phyloP scores from a whole-genome alignment of 1,140 invertebrate species.

The Caerostris extrusa region DNA sequence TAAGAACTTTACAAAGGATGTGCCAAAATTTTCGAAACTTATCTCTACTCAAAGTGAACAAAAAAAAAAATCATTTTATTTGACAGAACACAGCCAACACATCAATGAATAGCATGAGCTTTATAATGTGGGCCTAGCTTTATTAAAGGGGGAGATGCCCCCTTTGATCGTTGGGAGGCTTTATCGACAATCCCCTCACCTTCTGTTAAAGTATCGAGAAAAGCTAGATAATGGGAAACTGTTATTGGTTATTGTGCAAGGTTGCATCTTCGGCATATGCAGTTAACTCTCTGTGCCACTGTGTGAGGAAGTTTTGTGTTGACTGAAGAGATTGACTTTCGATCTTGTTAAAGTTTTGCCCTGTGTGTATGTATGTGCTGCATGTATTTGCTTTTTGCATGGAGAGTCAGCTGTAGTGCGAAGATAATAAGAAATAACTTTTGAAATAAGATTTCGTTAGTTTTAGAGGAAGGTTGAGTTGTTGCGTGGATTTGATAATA shows the following conservation, averaged over 20 bases:
- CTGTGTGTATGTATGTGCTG: neutral
- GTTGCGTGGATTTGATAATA: no score
- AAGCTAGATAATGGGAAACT: slow-evolving; percentile 57
- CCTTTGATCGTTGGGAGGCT: slow-evolving; percentile 49
- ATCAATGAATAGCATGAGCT: neutral
- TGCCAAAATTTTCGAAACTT: neutral
- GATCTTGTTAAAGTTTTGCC: slow-evolving; percentile 55
- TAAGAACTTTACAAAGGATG: slow-evolving; percentile 25
- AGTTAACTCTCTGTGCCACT: neutral
- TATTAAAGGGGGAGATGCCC: slow-evolving; percentile 3
- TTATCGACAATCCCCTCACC: slow-evolving; percentile 39
- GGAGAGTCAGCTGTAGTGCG: neutral
- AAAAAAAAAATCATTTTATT: neutral
- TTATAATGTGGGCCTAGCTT: neutral
- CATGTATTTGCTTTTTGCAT: neutral
- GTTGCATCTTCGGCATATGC: neutral
- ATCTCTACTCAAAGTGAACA: neutral
- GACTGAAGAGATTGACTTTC: slow-evolving; percentile 15
- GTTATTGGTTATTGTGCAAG: slow-evolving; percentile 63
- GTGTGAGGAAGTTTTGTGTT: neutral
- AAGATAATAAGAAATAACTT: neutral
- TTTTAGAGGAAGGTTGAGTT: no score
- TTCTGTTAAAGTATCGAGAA: slow-evolving; percentile 41
- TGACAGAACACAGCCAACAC: neutral
- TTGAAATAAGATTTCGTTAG: no score